Evolutionary conservation across 2,113 vertebrate genomes (phyloP).

Genomic region (Callionymus lyra): DNA sequence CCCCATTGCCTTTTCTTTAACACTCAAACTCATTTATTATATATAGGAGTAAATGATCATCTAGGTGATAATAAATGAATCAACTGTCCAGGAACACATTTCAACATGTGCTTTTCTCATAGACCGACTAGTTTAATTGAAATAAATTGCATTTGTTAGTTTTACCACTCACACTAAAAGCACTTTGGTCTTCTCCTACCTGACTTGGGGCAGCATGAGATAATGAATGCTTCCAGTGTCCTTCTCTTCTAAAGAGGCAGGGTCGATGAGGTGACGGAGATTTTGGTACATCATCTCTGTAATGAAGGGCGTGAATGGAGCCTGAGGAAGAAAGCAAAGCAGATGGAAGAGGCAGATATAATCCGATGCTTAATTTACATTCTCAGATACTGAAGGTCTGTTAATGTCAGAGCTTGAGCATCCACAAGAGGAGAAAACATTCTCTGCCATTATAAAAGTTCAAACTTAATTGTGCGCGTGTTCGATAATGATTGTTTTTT

Average conservation of each 20-base stretch:
- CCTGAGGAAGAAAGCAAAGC: constrained; percentile 60
- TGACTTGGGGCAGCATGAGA: constrained; percentile 89
- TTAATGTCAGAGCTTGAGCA: constrained; percentile 19
- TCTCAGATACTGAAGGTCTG: constrained; percentile 12
- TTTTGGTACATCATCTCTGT: constrained; percentile 99
- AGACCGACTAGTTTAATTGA: too few relatives aligned
- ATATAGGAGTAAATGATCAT: too few relatives aligned
- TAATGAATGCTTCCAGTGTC: constrained; percentile 90
- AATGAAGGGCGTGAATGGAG: constrained; percentile 96
- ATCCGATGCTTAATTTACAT: constrained; percentile 31
- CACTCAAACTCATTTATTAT: too few relatives aligned
- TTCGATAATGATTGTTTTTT: constrained; percentile 19
- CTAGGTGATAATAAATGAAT: too few relatives aligned
- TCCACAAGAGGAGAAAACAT: background rate
- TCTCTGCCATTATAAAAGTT: constrained; percentile 18
- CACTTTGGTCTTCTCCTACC: constrained; percentile 57
- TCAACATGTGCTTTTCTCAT: too few relatives aligned
- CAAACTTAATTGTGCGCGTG: constrained; percentile 19
- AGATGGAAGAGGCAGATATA: constrained; percentile 3
- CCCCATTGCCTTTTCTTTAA: background rate
- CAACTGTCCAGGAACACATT: too few relatives aligned
- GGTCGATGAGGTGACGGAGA: constrained; percentile 81
- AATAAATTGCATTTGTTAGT: too few relatives aligned
- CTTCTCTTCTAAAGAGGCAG: constrained; percentile 78
- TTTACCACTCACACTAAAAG: too few relatives aligned